Percentiles rank a stretch among this genome's conserved stretches.
Evolutionary conservation across 2,113 vertebrate genomes (phyloP).

Genomic region (Empidonax alnorum): DNA sequence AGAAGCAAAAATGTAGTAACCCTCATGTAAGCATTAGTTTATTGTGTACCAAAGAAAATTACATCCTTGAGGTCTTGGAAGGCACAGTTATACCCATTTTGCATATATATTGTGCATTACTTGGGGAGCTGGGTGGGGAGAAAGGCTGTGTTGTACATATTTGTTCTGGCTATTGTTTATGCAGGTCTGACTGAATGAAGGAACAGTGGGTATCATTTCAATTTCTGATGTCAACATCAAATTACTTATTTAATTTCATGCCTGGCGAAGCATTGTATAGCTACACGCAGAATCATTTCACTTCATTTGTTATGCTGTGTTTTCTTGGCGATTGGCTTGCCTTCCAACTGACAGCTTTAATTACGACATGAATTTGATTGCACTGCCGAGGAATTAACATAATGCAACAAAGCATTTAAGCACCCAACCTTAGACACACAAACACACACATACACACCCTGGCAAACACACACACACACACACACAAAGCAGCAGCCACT

Average conservation of each 20-base stretch:
- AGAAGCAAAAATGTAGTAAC: conserved; percentile 37
- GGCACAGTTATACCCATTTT: conserved; percentile 72
- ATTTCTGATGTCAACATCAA: conserved; percentile 98
- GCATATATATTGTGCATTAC: conserved; percentile 85
- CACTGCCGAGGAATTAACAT: conserved; percentile 87
- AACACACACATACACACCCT: conserved; percentile 39
- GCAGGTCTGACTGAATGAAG: conserved; percentile 82
- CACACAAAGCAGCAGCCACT: conserved; percentile 22
- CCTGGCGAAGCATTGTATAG: conserved; percentile 94
- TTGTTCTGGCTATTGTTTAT: conserved; percentile 83
- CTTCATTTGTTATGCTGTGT: conserved; percentile 94
- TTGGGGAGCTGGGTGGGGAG: conserved; percentile 72
- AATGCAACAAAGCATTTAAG: conserved; percentile 86
- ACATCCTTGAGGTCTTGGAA: conserved; percentile 74
- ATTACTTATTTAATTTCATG: conserved; percentile 99
- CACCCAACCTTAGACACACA: conserved; percentile 72
- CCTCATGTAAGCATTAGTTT: conserved; percentile 45
- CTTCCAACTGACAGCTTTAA: conserved; percentile 98
- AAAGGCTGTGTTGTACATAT: conserved; percentile 75
- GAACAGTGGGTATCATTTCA: conserved; percentile 96
- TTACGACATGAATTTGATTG: conserved; percentile 95
- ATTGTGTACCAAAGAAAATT: conserved; percentile 77
- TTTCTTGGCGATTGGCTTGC: conserved; percentile 87
- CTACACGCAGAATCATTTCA: conserved; percentile 93
- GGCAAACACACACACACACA: background rate